Conservation (phyloP, 2,797 vertebrate species). For the Discoglossus pictus region DNA sequence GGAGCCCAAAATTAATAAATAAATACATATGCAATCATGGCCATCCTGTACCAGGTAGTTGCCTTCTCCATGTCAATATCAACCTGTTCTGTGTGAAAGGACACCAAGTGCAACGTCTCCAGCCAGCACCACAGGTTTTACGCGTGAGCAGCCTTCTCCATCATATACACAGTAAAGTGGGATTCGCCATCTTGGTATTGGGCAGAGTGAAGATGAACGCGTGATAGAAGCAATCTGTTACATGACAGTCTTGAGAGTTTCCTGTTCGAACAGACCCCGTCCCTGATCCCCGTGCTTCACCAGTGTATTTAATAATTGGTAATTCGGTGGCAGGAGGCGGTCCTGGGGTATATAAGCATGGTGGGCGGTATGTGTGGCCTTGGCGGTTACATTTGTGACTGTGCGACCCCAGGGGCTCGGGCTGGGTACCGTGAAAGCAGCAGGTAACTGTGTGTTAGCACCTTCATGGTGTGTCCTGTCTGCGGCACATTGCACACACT, state of each 20-base stretch:
- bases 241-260: background rate
- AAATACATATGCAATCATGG: too few species aligned
- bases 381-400: constrained; percentile 25
- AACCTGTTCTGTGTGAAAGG: too few species aligned
- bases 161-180: too few species aligned
- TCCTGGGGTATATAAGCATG: constrained; percentile 5
- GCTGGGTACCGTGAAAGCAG: background rate
- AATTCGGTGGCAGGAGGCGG: background rate
- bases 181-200: constrained; percentile 30
- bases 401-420: constrained; percentile 26
- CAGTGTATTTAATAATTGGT: constrained; percentile 31
- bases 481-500: background rate
- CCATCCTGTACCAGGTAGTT: constrained; percentile 35
- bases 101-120: too few species aligned
- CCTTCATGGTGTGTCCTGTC: background rate
- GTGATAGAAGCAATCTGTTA: background rate
- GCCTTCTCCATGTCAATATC: too few species aligned
- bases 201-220: background rate
- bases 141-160: too few species aligned
- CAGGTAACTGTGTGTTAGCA: constrained; percentile 18
- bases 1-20: too few species aligned
- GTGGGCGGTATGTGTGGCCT: background rate
- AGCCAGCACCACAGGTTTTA: constrained; percentile 22
- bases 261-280: background rate
- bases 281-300: too few species aligned